A percentile compares a stretch with the other conserved stretches of the same genome.
Evolutionary conservation across 2,113 vertebrate species (phyloP).

Genomic region (Lepus americanus): DNA sequence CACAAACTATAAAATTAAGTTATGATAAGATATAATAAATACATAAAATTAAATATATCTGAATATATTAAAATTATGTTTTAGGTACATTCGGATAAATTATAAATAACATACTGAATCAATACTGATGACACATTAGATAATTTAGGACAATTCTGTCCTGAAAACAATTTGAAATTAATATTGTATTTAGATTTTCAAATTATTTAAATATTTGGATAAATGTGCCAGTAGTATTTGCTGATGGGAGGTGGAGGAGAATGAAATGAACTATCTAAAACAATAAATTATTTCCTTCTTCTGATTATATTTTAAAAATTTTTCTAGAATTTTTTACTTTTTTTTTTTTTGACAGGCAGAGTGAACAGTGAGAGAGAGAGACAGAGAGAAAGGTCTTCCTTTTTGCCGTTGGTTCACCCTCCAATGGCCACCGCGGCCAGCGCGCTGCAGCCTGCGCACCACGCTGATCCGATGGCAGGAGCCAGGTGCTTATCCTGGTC

Average conservation of each 20-base stretch:
- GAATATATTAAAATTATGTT: not conserved
- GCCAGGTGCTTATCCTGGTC: no score
- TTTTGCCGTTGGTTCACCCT: no score
- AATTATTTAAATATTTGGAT: not conserved
- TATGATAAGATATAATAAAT: not conserved
- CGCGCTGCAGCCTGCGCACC: no score
- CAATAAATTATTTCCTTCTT: no score
- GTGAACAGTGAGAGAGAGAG: no score
- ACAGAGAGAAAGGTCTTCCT: no score
- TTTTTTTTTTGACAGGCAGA: no score
- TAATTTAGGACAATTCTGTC: not conserved
- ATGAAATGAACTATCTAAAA: not conserved
- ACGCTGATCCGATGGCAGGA: no score
- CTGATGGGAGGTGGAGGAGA: not conserved
- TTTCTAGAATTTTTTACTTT: no score
- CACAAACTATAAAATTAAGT: not conserved
- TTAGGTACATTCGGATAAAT: not conserved
- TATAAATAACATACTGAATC: not conserved
- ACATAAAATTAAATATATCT: not conserved
- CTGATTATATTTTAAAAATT: not conserved
- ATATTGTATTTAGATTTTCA: not conserved
- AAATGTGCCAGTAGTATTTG: not conserved
- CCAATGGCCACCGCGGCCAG: no score
- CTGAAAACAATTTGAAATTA: not conserved
- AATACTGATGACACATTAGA: not conserved